Base-by-base conservation (phyloP, 2,113 vertebrate species). In the Erythrolamprus reginae region DNA sequence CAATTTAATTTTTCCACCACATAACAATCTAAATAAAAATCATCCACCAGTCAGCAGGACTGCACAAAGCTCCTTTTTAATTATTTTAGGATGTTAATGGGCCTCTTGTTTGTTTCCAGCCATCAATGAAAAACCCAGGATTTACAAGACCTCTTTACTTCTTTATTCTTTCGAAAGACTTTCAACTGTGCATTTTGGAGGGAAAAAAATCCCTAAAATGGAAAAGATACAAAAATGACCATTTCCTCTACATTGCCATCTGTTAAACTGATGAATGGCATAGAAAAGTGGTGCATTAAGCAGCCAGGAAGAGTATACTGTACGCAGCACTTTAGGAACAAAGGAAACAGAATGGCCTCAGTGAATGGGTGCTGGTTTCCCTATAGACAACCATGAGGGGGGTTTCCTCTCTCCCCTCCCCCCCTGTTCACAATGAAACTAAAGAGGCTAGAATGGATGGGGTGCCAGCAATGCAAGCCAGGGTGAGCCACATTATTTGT, bases 281-380 rank as follows among this genome's bases (percentile, higher is more conserved):
- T 26, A 19, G 53, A 89, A 87, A 83, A 58, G 91, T 88, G 86
- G 55, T n/a, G 91, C 65, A 0, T 50, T 47, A 51, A 47, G 94
- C 83, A 95, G 94, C 93, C 89, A 45, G 86, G 87, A 87, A 94
- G 92, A 87, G 85, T 84, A 89, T 48, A 85, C 89, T 84, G 87
- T 48, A 85, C 38, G 47, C 23, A 26, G 6, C 86, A 85, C 82
- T 92, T 95, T 95, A 51, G 93, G 89, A 95, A 96, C 95, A 96
- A 96, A 96, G 94, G 91, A 92, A 91, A 92, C 70, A 92, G 93
- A 65, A 90, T 53, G 86, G 87, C 61, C 90, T 91, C 84, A 38
- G 47, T 0, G 0, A 92, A 95, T 90, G 53, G 91, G 13, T 83
- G 89, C 56, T 90, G 52, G 19, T 65, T n/a, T 83, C 85, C 83